phyloP scores from a whole-genome alignment of 2,888 invertebrate species.

The Lithodes maja region DNA sequence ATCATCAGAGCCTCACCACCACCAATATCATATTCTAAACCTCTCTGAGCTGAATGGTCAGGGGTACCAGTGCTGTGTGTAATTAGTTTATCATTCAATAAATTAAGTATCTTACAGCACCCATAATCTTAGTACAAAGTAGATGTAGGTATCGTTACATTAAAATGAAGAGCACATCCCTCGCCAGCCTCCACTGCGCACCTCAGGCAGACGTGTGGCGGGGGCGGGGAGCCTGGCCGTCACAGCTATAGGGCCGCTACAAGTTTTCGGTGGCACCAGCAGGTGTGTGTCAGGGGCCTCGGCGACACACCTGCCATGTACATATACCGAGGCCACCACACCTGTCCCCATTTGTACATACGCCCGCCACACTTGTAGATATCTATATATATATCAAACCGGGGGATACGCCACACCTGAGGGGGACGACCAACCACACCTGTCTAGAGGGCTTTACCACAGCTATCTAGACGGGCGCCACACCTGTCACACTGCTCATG shows the following conservation, averaged over 20 bases:
- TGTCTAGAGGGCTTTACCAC: neutral
- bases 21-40: too few relatives aligned
- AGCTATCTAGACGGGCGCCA: neutral
- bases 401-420: neutral
- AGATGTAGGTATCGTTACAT: too few relatives aligned
- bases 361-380: neutral
- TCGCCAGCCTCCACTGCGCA: too few relatives aligned
- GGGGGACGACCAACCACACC: neutral
- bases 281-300: conserved; percentile 9
- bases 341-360: neutral
- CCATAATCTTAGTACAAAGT: too few relatives aligned
- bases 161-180: too few relatives aligned
- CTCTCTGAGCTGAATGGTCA: too few relatives aligned
- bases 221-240: neutral
- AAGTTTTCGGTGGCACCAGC: neutral
- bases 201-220: neutral
- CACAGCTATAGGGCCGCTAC: conserved; percentile 11
- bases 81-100: too few relatives aligned
- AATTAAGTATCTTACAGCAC: too few relatives aligned
- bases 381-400: neutral
- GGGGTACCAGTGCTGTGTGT: too few relatives aligned
- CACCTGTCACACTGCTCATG: neutral
- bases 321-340: conserved; percentile 11
- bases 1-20: too few relatives aligned
- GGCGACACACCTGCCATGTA: conserved; percentile 12